Evolutionary conservation across 2,888 invertebrate species (phyloP).

Genomic region (Ectropis crepuscularia): DNA sequence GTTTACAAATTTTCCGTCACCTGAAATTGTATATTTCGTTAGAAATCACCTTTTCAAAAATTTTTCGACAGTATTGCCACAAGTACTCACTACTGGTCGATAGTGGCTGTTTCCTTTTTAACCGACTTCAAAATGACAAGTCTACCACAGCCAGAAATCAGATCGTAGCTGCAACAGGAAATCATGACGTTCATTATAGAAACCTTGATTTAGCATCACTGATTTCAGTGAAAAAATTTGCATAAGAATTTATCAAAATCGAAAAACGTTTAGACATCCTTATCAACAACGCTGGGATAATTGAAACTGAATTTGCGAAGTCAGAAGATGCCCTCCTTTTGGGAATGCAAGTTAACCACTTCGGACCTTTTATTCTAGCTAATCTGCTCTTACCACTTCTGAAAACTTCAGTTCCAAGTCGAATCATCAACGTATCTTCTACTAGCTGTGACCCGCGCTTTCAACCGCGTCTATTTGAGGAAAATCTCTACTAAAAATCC

Average conservation of each 20-base stretch:
- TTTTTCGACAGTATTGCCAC: too few species aligned
- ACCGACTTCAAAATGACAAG: too few species aligned
- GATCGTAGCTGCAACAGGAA: not conserved
- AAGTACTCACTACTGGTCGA: too few species aligned
- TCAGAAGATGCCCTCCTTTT: slow-evolving; percentile 85
- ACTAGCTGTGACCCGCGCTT: too few species aligned
- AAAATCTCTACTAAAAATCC: too few species aligned
- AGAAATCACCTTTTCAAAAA: too few species aligned
- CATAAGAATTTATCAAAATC: slow-evolving; percentile 2
- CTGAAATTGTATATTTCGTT: too few species aligned
- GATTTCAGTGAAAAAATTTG: not conserved
- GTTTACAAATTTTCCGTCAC: too few species aligned
- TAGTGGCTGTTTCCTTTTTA: too few species aligned
- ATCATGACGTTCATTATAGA: not conserved
- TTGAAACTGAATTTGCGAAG: slow-evolving; percentile 32
- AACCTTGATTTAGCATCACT: not conserved
- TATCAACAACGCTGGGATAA: slow-evolving; percentile 18
- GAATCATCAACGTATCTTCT: slow-evolving; percentile 50
- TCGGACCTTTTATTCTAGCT: slow-evolving; percentile 86
- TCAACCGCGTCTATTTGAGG: too few species aligned
- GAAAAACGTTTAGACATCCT: slow-evolving; percentile 21
- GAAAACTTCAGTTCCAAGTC: slow-evolving; percentile 51
- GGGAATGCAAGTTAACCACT: slow-evolving; percentile 82
- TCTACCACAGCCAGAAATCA: not conserved
- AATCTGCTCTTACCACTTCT: slow-evolving; percentile 78